Conservation (phyloP, 2,888 invertebrate species). For the Acrobasis suavella region DNA sequence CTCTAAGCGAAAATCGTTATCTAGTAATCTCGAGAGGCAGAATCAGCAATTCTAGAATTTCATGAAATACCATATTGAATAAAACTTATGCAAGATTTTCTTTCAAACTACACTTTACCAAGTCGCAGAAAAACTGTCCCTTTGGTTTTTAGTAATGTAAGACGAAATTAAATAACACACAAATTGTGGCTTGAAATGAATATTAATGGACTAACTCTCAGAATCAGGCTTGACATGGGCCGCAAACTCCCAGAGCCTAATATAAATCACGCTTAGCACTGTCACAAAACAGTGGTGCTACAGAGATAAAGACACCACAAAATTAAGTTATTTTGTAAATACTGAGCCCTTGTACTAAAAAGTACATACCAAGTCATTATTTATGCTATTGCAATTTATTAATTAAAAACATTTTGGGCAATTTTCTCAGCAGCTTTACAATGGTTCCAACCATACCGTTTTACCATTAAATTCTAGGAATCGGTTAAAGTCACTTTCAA, state of each 20-base stretch:
- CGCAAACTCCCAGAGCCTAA: conserved; percentile 52
- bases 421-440: too few relatives aligned
- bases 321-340: too few relatives aligned
- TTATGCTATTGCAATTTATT: too few relatives aligned
- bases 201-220: conserved; percentile 71
- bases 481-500: too few relatives aligned
- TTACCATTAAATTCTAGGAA: too few relatives aligned
- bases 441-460: too few relatives aligned
- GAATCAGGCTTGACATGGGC: conserved; percentile 68
- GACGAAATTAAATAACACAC: conserved; percentile 68
- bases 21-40: background rate
- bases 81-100: background rate
- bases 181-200: conserved; percentile 70
- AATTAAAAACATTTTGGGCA: too few relatives aligned
- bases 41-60: background rate
- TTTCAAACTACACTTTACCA: background rate
- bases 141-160: conserved; percentile 31
- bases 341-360: too few relatives aligned
- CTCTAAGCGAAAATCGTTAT: conserved; percentile 1
- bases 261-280: conserved; percentile 71
- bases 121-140: conserved; percentile 35
- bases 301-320: background rate
- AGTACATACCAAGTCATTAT: too few relatives aligned
- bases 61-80: background rate
- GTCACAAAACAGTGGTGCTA: conserved; percentile 36